A percentile compares a stretch with the other conserved stretches of the same genome.
Conservation (phyloP, 1,140 invertebrate genomes). For the Trigoniulus corallinus region DNA sequence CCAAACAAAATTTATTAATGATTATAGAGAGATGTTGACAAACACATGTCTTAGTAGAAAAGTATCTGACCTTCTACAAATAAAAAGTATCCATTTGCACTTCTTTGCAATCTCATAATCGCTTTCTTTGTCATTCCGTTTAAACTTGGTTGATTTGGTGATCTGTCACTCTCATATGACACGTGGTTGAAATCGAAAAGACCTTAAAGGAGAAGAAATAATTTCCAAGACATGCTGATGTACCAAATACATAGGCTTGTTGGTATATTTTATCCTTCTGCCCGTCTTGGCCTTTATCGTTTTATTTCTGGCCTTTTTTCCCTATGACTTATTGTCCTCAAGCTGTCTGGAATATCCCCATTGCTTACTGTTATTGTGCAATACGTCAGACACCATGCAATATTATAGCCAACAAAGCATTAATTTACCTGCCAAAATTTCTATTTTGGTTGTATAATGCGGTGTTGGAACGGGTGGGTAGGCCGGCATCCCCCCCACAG, state of each 20-base stretch:
- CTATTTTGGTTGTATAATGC: too few relatives aligned
- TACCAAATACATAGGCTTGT: background rate
- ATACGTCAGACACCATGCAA: too few relatives aligned
- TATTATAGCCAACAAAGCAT: too few relatives aligned
- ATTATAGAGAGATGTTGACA: background rate
- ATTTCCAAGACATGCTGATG: background rate
- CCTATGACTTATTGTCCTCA: background rate
- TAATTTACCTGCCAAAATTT: too few relatives aligned
- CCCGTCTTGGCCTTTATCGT: too few relatives aligned
- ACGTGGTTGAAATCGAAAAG: conserved; percentile 37
- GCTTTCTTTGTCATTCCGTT: conserved; percentile 17
- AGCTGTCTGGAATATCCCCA: too few relatives aligned
- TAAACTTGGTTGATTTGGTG: conserved; percentile 12
- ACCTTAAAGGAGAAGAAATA: conserved; percentile 19
- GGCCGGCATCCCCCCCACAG: too few relatives aligned
- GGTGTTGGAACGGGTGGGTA: too few relatives aligned
- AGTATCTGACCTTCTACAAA: conserved; percentile 20
- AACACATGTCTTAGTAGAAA: background rate
- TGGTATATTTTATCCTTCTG: too few relatives aligned
- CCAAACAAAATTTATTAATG: background rate
- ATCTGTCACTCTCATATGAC: conserved; percentile 34
- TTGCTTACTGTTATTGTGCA: too few relatives aligned
- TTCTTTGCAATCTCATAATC: conserved; percentile 15
- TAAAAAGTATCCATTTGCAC: conserved; percentile 16
- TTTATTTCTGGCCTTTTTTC: too few relatives aligned